phyloP scores from a whole-genome alignment of 2,888 invertebrate species.

The Auanema sp. region DNA sequence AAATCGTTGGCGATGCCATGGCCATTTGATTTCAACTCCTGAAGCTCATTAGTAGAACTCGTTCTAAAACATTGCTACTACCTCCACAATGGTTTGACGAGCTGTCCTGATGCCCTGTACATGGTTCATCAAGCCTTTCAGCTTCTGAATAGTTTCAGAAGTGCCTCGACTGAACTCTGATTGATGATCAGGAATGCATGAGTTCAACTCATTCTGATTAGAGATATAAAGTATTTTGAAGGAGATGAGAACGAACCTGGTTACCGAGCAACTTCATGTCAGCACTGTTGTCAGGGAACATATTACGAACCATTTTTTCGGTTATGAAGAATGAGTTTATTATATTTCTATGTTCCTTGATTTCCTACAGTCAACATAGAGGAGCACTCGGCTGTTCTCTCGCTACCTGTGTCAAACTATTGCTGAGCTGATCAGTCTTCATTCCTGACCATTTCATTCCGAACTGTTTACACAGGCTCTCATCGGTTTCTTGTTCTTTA shows the following conservation, averaged over 20 bases:
- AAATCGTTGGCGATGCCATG: conserved; percentile 73
- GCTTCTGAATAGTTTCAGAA: conserved; percentile 71
- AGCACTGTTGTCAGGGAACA: conserved; percentile 78
- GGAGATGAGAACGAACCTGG: no score
- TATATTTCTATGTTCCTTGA: conserved; percentile 86
- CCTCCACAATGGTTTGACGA: conserved; percentile 24
- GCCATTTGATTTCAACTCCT: conserved; percentile 40
- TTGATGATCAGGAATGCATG: conserved; percentile 73
- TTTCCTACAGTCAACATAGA: conserved; percentile 70
- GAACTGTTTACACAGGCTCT: conserved; percentile 83
- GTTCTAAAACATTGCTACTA: neutral
- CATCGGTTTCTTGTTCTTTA: conserved; percentile 89
- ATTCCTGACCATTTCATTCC: conserved; percentile 90
- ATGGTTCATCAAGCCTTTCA: conserved; percentile 78
- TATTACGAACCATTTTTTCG: conserved; percentile 82
- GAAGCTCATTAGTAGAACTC: no score
- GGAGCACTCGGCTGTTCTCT: conserved; percentile 63
- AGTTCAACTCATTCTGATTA: conserved; percentile 69
- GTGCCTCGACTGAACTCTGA: conserved; percentile 48
- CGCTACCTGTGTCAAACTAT: conserved; percentile 74
- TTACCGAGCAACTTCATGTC: conserved; percentile 79
- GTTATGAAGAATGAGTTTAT: conserved; percentile 83
- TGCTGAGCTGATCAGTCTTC: conserved; percentile 83
- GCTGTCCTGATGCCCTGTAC: conserved; percentile 72
- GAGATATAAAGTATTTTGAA: no score